These are phyloP conservation scores for Agrotis exclamationis DNA, from an alignment of 2,888 invertebrate species.

Conservation along the genomic window DNA sequence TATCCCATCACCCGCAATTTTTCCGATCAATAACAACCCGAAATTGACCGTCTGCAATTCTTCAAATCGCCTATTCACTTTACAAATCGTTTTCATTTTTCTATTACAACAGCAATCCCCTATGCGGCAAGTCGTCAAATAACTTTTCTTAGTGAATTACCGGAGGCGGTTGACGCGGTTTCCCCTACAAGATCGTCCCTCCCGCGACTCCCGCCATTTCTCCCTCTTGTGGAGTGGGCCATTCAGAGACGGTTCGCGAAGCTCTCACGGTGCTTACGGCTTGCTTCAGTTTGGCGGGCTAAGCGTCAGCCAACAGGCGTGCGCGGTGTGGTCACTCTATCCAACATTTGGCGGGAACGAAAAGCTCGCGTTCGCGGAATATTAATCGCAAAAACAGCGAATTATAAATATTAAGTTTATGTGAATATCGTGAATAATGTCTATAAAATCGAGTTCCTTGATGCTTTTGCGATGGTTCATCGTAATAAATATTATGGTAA, in stretches of 20 bases:
- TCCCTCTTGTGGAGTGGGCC: slow-evolving; percentile 88
- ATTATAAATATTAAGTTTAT: slow-evolving; percentile 74
- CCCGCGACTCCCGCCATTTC: slow-evolving; percentile 88
- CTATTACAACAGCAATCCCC: slow-evolving; percentile 80
- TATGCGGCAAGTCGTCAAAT: slow-evolving; percentile 84
- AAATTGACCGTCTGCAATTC: slow-evolving; percentile 43
- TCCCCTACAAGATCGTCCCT: slow-evolving; percentile 89
- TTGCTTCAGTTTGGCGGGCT: slow-evolving; percentile 88
- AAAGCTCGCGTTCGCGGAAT: slow-evolving; percentile 72
- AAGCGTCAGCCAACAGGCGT: slow-evolving; percentile 83
- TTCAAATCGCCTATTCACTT: slow-evolving; percentile 64
- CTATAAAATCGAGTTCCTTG: slow-evolving; percentile 70
- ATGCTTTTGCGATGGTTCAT: slow-evolving; percentile 80
- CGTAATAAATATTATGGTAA: slow-evolving; percentile 83
- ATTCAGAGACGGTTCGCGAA: slow-evolving; percentile 90
- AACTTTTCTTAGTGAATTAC: slow-evolving; percentile 91
- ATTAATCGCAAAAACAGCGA: slow-evolving; percentile 57
- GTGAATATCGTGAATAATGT: slow-evolving; percentile 83
- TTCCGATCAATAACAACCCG: slow-evolving; percentile 33
- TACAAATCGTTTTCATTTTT: slow-evolving; percentile 81
- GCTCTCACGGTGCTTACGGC: slow-evolving; percentile 83
- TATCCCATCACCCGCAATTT: slow-evolving; percentile 4
- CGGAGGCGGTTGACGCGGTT: slow-evolving; percentile 88
- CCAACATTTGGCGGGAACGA: slow-evolving; percentile 83
- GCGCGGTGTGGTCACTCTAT: slow-evolving; percentile 72